phyloP scores from a whole-genome alignment of 2,797 vertebrate species.

The Catharus ustulatus region DNA sequence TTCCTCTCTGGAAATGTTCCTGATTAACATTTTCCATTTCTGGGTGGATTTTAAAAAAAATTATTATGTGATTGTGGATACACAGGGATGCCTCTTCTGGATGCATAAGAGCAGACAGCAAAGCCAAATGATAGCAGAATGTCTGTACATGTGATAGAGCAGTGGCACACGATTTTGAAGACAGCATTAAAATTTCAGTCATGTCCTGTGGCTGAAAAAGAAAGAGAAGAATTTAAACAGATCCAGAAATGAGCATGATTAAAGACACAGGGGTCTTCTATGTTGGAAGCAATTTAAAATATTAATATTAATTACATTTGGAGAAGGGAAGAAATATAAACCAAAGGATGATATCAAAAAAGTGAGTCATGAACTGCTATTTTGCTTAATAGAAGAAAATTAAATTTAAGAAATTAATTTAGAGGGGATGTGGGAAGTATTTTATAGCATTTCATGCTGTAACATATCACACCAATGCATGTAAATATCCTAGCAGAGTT shows the following conservation, averaged over 20 bases:
- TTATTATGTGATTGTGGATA: neutral
- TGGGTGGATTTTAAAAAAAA: neutral
- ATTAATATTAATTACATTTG: conserved; percentile 60
- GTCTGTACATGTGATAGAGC: neutral
- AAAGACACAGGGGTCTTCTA: conserved; percentile 25
- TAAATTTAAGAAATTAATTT: conserved; percentile 46
- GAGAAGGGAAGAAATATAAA: conserved; percentile 32
- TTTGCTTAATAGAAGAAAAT: conserved; percentile 15
- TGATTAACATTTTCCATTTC: neutral
- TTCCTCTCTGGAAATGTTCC: neutral
- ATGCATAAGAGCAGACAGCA: neutral
- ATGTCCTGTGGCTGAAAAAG: neutral
- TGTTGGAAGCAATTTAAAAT: conserved; percentile 31
- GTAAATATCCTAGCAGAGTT: neutral
- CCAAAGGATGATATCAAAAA: neutral
- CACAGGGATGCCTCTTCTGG: neutral
- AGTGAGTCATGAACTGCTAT: neutral
- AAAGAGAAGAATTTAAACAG: conserved; percentile 28
- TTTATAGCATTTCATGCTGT: neutral
- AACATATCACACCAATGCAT: neutral
- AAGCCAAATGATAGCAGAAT: neutral
- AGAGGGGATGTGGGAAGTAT: neutral
- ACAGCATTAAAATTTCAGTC: conserved; percentile 52
- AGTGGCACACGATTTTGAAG: neutral
- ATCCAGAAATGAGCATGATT: conserved; percentile 43